Base-by-base conservation (phyloP, 2,113 vertebrate genomes). In the Halichoerus grypus region DNA sequence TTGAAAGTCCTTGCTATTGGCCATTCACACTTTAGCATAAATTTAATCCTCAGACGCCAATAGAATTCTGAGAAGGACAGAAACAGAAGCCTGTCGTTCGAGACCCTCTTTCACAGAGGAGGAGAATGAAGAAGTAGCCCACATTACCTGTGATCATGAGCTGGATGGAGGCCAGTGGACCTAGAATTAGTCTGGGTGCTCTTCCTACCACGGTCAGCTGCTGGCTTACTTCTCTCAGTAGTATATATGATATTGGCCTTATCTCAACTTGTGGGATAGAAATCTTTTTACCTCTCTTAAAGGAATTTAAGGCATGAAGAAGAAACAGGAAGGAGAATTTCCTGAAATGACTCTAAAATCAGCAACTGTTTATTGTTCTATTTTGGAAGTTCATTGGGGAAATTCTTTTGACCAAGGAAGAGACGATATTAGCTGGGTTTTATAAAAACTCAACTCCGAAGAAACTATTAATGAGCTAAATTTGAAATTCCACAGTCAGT, bases 201-300 rank as follows among this genome's bases (percentile, higher is more conserved):
- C n/a, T 82, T 36, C 59, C 26, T 19, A 16, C 3, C 7, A 19
- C 31, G 39, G 16, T 51, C 46, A 71, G 59, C 13, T 19, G 21
- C 74, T 65, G n/a, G 24, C 28, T 88, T 33, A 7, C 26, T 26
- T 87, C 49, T 33, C 12, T 28, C 18, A 53, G 71, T 1, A 15
- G 4, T 76, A 93, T 71, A 63, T 94, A 61, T 36, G 86, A 15
- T 90, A 46, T 67, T 1, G 11, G 36, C 46, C 19, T 65, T 96
- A 97, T 96, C 97, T 97, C 19, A 72, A 1, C 21, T 79, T 83
- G 63, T 67, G 55, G 51, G 42, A 71, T 63, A 67, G 95, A 88
- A 79, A 33, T 49, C 22, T 59, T 80, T 82, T 53, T 82, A 61
- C 33, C 24, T 83, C 28, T 90, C 24, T 28, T 67, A 59, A 53